phyloP scores from a whole-genome alignment of 2,113 vertebrate genomes.

The Calyptommatus sinebrachiatus region DNA sequence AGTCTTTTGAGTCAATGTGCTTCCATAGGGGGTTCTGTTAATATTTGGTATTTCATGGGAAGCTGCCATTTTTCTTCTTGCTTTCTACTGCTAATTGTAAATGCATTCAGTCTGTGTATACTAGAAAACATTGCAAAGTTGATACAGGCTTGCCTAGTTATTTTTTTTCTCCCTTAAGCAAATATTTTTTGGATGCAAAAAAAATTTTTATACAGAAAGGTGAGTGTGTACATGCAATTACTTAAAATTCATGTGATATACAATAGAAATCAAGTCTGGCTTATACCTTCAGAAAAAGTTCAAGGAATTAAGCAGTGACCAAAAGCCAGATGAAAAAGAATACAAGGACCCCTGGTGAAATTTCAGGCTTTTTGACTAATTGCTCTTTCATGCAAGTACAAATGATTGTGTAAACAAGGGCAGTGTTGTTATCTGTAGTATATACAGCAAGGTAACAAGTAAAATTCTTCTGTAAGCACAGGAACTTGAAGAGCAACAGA shows the following conservation, averaged over 20 bases:
- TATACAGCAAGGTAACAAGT: background rate
- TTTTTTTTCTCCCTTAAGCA: background rate
- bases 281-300: background rate
- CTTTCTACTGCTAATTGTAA: background rate
- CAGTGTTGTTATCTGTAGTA: background rate
- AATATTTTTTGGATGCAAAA: background rate
- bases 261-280: background rate
- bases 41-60: background rate
- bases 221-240: background rate
- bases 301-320: conserved; percentile 1
- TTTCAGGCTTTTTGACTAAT: background rate
- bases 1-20: background rate
- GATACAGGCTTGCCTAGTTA: background rate
- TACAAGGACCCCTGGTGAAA: background rate
- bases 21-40: background rate
- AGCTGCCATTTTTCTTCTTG: background rate
- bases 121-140: background rate
- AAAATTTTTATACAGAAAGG: background rate
- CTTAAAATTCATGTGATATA: background rate
- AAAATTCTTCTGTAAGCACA: background rate
- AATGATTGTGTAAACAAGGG: conserved; percentile 13
- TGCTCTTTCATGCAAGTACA: background rate
- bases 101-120: background rate
- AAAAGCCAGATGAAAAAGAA: conserved; percentile 1
- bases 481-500: background rate